A percentile compares a stretch with the other conserved stretches of the same genome.
phyloP scores from a whole-genome alignment of 2,113 vertebrate species.

The Crotalus horridus region DNA sequence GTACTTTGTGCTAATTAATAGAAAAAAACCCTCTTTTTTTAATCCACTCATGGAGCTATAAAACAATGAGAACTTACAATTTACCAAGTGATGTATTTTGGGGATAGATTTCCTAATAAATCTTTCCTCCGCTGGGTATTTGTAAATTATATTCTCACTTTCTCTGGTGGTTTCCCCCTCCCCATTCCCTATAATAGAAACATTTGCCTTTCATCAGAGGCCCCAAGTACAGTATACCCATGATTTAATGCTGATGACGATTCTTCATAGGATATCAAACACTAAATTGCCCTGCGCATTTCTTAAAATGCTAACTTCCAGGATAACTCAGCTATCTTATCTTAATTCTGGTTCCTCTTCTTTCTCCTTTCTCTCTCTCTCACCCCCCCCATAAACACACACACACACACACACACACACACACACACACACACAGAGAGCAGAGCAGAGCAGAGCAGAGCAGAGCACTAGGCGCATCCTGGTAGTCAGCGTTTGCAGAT shows the following conservation, averaged over 20 bases:
- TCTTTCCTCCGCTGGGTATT: constrained; percentile 67
- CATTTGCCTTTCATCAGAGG: constrained; percentile 70
- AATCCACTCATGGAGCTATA: neutral
- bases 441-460: neutral
- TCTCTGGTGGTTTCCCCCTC: constrained; percentile 45
- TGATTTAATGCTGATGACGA: constrained; percentile 69
- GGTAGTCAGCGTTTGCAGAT: neutral
- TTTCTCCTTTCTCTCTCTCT: neutral
- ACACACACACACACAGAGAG: too few species aligned
- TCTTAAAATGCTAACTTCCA: constrained; percentile 59
- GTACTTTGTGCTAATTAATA: neutral
- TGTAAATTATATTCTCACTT: constrained; percentile 68
- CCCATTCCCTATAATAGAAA: constrained; percentile 61
- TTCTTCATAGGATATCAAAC: constrained; percentile 54
- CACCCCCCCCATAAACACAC: neutral
- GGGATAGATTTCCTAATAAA: constrained; percentile 64
- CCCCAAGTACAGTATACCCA: constrained; percentile 41
- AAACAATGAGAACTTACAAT: constrained; percentile 23
- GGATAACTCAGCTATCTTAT: neutral
- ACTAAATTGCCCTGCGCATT: constrained; percentile 53
- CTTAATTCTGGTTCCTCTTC: neutral
- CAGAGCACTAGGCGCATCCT: neutral
- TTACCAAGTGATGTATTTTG: constrained; percentile 6
- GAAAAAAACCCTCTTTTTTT: neutral
- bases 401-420: neutral